These are phyloP conservation scores for Brachirus orientalis DNA, from an alignment of 2,113 vertebrate species.

Conservation along the genomic window DNA sequence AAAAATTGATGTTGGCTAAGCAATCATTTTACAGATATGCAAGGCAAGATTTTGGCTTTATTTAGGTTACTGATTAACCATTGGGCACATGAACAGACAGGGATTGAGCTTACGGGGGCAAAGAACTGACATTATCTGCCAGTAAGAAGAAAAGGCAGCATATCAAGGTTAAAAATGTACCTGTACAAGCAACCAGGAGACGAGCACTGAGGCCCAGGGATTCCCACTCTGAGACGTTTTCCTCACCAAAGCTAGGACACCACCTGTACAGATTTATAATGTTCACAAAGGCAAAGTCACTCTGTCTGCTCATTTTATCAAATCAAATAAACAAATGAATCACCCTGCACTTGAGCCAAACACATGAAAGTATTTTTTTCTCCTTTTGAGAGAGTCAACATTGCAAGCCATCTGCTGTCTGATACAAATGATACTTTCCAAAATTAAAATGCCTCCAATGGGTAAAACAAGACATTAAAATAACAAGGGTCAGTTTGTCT, in stretches of 20 bases:
- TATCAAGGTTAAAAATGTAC: constrained; percentile 33
- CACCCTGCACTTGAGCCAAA: constrained; percentile 41
- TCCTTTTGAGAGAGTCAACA: constrained; percentile 51
- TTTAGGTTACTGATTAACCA: too few relatives aligned
- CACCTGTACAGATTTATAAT: constrained; percentile 62
- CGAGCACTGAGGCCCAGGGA: constrained; percentile 80
- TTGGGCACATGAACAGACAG: too few relatives aligned
- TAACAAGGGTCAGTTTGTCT: constrained; percentile 57
- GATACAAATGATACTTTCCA: constrained; percentile 47
- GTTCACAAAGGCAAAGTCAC: constrained; percentile 42
- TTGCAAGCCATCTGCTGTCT: constrained; percentile 59
- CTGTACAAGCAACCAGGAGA: constrained; percentile 76
- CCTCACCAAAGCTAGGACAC: constrained; percentile 78
- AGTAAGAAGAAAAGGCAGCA: neutral
- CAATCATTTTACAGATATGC: too few relatives aligned
- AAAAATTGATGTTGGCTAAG: too few relatives aligned
- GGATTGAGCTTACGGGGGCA: too few relatives aligned
- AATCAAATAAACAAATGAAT: constrained; percentile 62
- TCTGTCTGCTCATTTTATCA: constrained; percentile 21
- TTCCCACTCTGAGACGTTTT: constrained; percentile 82
- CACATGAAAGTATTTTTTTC: constrained; percentile 40
- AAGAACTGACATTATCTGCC: neutral
- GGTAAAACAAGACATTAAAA: constrained; percentile 52
- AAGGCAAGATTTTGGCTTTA: too few relatives aligned
- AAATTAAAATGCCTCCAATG: constrained; percentile 39